Evolutionary conservation across 2,797 vertebrate genomes (phyloP), one percentile per base, ranked within the genome.

Genomic region (Epinephelus awoara): DNA sequence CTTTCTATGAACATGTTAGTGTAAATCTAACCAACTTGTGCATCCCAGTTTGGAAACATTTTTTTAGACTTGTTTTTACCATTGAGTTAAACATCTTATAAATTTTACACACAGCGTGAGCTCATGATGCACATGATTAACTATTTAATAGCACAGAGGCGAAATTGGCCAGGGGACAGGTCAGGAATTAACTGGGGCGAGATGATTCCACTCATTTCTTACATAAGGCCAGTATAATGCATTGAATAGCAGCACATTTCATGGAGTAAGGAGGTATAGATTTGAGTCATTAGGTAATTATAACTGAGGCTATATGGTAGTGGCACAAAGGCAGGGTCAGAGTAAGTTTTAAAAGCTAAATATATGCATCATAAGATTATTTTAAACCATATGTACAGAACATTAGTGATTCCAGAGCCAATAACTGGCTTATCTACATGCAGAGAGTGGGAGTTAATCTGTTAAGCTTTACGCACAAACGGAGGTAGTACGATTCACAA

Each of bases 151-250:
- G 82, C 72, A 57, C 9, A 42, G 34, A 21, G 61, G 50, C 13
- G 1, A 67, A 51, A 85, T 83, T 86, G 77, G 88, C 85, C 78
- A 23, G 78, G 77, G 85, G 78, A 84, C 80, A 78, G 84, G 87
- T 86, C 80, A 72, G 72, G 75, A 75, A 82, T 79, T 62, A 88
- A 89, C 85, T 91, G 83, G 84, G 85, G 76, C 76, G 70, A 83
- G 75, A 90, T 82, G 82, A 89, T 85, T 85, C 82, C 77, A 64
- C 70, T 90, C 80, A 34, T 85, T 69, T 67, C 84, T 89, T 89
- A 84, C 54, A 87, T 80, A 86, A 88, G 62, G 71, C 25, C 63
- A 52, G 54, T 19, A 62, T 64, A 83, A 86, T 75, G 89, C 76
- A 67, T 23, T 79, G 65, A 87, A 84, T 70, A 84, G 88, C 70